Evolutionary conservation across 1,140 invertebrate species (phyloP), one percentile per base, ranked within the genome.

Genomic region (Melitaea cinxia): DNA sequence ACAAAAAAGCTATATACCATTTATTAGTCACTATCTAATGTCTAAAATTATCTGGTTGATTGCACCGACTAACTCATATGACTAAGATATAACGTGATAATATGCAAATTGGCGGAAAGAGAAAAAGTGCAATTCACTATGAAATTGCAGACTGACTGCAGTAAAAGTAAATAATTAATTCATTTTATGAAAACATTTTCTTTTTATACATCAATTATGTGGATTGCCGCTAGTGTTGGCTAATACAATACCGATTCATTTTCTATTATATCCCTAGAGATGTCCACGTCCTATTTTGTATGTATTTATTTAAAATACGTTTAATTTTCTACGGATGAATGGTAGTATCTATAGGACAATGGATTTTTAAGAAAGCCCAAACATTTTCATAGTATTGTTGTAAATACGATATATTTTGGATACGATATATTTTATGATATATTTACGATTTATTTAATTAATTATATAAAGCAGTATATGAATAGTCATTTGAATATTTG

Each of bases 81-180:
- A 62, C 35, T 69, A 55, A 61, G 60, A 52, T 64, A 33, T 70
- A 65, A 70, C 73, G 57, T 70, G 70, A 70, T 67, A 61, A 77
- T 80, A 84, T 84, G 76, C 72, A 79, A 86, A 86, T 82, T 30
- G 14, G 61, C 57, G 64, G 56, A 72, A 73, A 74, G 65, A 68
- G 49, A 54, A 75, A 74, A 65, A 58, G 17, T 23, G 42, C 42
- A 58, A 39, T 39, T 12, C 17, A 26, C 23, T 24, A 42, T 23
- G 10, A 23, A 49, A 49, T 26, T 19, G 42, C 42, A 14, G 39
- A 26, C 47, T 35, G 68, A 72, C 12, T 74, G 67, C 63, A 75
- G 81, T 83, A 86, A 86, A 80, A 86, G 82, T 86, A 72, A 77
- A 82, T 52, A 52, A 52, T 28, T 30, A 52, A 52, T 26, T 28